These are phyloP conservation scores for Ispidina lecontei DNA, from an alignment of 2,797 vertebrate genomes.

Conservation along the genomic window DNA sequence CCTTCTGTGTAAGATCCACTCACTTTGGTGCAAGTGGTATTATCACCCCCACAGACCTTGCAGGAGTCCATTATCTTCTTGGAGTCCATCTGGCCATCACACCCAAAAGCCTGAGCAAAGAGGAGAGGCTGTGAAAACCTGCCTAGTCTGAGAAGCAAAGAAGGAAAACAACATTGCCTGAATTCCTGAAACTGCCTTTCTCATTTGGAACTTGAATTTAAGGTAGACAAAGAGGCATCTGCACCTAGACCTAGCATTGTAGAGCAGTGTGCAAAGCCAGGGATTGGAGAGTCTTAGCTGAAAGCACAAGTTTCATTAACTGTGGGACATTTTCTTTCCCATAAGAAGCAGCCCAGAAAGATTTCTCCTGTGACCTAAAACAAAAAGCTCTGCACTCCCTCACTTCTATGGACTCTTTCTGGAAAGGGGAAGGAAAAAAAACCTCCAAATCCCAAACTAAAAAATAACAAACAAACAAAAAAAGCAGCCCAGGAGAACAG, in stretches of 20 bases:
- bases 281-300: background rate
- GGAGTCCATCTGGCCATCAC: conserved; percentile 89
- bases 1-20: conserved; percentile 85
- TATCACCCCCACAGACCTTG: conserved; percentile 89
- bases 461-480: background rate
- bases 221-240: background rate
- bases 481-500: background rate
- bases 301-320: background rate
- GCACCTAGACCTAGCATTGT: background rate
- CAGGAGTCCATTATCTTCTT: conserved; percentile 83
- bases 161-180: background rate
- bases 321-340: background rate
- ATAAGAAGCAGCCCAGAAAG: background rate
- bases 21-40: conserved; percentile 81
- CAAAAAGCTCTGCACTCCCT: background rate
- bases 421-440: background rate
- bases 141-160: background rate
- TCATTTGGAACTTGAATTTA: background rate
- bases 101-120: conserved; percentile 87
- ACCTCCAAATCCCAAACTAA: background rate
- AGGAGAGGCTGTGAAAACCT: background rate
- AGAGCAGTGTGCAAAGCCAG: background rate
- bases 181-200: background rate
- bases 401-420: background rate
- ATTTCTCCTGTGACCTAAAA: background rate